Evolutionary conservation across 2,113 vertebrate species (phyloP).

Genomic region (Colossoma macropomum): DNA sequence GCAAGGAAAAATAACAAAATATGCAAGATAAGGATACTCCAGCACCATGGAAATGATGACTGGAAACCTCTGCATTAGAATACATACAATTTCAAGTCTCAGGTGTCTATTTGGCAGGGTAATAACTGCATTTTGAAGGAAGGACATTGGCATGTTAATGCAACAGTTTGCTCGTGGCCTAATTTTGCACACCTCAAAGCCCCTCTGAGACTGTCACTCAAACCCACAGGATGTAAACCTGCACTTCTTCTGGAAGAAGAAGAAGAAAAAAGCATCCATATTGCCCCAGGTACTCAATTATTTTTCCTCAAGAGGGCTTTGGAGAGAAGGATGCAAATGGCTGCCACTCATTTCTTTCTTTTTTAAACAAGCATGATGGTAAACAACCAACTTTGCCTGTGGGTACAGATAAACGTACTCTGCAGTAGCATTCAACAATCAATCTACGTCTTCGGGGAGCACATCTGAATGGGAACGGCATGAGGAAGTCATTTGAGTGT

Average conservation of each 20-base stretch:
- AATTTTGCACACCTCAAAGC: neutral
- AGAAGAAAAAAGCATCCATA: neutral
- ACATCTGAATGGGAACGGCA: neutral
- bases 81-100: neutral
- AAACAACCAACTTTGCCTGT: neutral
- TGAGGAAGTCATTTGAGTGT: neutral
- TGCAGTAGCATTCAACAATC: conserved; percentile 6
- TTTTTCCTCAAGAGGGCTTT: conserved; percentile 4
- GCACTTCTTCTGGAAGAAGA: neutral
- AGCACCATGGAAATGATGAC: neutral
- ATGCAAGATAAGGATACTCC: too few relatives aligned
- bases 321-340: neutral
- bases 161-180: conserved; percentile 1
- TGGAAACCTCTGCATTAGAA: neutral
- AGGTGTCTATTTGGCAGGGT: neutral
- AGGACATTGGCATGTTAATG: neutral
- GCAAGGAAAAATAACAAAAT: too few relatives aligned
- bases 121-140: conserved; percentile 1
- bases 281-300: conserved; percentile 6
- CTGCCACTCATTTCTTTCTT: conserved; percentile 14
- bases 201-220: conserved; percentile 37
- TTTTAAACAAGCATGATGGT: neutral
- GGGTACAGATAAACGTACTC: neutral
- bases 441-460: neutral
- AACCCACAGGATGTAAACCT: neutral